Evolutionary conservation across 2,797 vertebrate genomes (phyloP).

Genomic region (Pelobates cultripes): DNA sequence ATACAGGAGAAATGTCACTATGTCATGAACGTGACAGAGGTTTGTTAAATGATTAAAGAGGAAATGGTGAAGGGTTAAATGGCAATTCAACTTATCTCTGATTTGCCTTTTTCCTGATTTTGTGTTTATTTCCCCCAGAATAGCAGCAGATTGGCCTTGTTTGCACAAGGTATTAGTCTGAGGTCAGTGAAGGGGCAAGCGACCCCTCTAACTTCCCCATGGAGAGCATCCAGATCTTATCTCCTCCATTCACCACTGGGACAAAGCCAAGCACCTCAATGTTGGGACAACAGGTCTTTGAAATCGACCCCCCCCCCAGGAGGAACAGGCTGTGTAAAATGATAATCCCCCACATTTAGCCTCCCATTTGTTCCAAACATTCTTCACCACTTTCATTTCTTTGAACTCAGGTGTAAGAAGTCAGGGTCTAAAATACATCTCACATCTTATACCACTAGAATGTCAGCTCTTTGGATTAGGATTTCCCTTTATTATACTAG

Average conservation of each 20-base stretch:
- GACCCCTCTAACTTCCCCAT: constrained; percentile 36
- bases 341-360: constrained; percentile 43
- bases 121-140: constrained; percentile 3
- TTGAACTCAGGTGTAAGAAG: too few species aligned
- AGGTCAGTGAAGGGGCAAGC: constrained; percentile 41
- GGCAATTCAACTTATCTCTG: not conserved
- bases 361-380: constrained; percentile 37
- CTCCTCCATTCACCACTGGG: constrained; percentile 6
- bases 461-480: not conserved
- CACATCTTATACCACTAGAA: not conserved
- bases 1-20: too few species aligned
- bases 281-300: constrained; percentile 27
- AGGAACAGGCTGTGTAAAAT: constrained; percentile 28
- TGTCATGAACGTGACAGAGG: too few species aligned
- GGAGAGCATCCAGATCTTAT: constrained; percentile 49
- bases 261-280: constrained; percentile 19
- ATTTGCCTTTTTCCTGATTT: constrained; percentile 28
- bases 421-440: too few species aligned
- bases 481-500: not conserved
- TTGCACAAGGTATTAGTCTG: constrained; percentile 45
- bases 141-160: constrained; percentile 28
- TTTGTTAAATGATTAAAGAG: too few species aligned
- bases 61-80: too few species aligned
- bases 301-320: constrained; percentile 28
- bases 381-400: not conserved